Conservation (phyloP, 1,140 invertebrate genomes). For the Plodia interpunctella region DNA sequence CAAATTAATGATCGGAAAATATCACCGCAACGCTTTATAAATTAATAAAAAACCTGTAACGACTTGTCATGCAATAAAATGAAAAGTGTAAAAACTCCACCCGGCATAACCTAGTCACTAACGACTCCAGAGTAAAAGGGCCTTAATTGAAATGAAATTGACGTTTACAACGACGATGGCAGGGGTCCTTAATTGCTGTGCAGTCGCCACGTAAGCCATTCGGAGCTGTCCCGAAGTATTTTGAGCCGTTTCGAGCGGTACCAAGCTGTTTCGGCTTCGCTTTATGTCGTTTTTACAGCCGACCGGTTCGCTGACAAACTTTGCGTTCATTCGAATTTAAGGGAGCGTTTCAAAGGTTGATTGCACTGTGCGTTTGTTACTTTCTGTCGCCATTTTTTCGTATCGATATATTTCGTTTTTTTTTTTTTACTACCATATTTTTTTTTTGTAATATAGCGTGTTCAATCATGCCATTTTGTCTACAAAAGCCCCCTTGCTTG, state of each 20-base stretch:
- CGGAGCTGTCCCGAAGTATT: conserved; percentile 15
- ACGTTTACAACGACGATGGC: conserved; percentile 28
- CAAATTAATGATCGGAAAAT: no score
- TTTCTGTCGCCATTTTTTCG: no score
- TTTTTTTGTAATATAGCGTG: no score
- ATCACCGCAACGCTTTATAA: no score
- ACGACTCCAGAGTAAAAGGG: conserved; percentile 29
- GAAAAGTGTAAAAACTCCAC: background rate
- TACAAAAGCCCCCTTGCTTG: no score
- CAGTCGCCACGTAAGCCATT: conserved; percentile 33
- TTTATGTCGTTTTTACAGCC: conserved; percentile 16
- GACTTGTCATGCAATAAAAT: no score
- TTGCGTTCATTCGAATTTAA: background rate
- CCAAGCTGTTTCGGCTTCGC: conserved; percentile 8
- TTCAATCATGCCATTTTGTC: no score
- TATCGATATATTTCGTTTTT: no score
- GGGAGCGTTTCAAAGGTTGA: background rate
- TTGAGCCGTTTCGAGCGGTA: conserved; percentile 12
- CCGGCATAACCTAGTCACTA: conserved; percentile 27
- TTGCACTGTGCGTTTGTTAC: no score
- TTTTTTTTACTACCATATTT: no score
- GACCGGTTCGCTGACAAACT: conserved; percentile 1
- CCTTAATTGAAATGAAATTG: conserved; percentile 36
- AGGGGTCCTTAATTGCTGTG: conserved; percentile 32
- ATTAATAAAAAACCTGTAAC: no score